phyloP scores from a whole-genome alignment of 2,113 vertebrate species.

The Microcebus jonahi region DNA sequence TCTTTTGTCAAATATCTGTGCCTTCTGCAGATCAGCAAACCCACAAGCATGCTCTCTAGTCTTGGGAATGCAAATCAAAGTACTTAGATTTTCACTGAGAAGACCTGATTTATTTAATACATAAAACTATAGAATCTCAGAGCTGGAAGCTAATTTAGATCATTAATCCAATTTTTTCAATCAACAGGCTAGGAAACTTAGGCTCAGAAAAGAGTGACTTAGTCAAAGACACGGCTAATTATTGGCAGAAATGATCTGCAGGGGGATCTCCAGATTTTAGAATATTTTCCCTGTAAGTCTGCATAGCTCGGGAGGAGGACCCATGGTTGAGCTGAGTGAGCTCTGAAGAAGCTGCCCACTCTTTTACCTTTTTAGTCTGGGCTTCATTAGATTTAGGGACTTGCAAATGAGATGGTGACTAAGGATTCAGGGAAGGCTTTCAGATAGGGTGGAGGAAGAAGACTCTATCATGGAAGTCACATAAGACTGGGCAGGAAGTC shows the following conservation, averaged over 20 bases:
- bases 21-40: neutral
- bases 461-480: neutral
- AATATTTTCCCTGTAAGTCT: neutral
- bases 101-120: neutral
- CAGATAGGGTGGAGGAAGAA: neutral
- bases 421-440: neutral
- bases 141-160: neutral
- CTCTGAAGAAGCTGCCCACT: neutral
- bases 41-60: neutral
- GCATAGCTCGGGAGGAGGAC: neutral
- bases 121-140: neutral
- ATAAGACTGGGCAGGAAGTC: neutral
- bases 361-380: neutral
- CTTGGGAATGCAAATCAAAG: neutral
- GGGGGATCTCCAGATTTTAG: neutral
- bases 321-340: neutral
- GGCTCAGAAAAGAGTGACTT: neutral
- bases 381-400: neutral
- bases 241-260: neutral
- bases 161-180: neutral
- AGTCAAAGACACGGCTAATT: neutral
- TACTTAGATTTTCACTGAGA: constrained; percentile 11
- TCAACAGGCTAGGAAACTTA: neutral
- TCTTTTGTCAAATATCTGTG: neutral
- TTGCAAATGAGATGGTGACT: neutral